phyloP scores from a whole-genome alignment of 1,140 invertebrate genomes.

The Drosophila rhopaloa region DNA sequence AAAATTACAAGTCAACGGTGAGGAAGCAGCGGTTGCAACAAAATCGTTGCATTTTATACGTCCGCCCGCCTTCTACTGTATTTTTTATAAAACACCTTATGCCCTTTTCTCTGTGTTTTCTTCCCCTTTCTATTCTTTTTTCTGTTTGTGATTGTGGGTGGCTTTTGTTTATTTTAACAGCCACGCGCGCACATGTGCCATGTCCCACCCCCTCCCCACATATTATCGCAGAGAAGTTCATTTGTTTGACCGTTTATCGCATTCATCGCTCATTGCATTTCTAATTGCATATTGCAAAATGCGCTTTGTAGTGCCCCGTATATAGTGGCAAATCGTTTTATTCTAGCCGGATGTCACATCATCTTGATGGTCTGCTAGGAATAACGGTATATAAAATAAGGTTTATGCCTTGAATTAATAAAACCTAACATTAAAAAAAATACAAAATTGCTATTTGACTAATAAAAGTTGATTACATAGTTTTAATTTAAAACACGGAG shows the following conservation, averaged over 20 bases:
- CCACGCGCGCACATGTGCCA: constrained; percentile 59
- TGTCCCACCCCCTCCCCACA: not conserved
- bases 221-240: constrained; percentile 6
- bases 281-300: constrained; percentile 55
- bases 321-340: constrained; percentile 19
- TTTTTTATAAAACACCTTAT: constrained; percentile 18
- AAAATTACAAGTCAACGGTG: not conserved
- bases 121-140: not conserved
- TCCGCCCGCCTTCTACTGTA: not conserved
- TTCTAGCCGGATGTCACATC: constrained; percentile 32
- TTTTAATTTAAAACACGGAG: too few species aligned
- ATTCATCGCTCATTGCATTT: constrained; percentile 55
- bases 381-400: not conserved
- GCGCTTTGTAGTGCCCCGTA: constrained; percentile 6
- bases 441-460: too few species aligned
- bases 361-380: constrained; percentile 8
- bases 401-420: not conserved
- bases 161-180: constrained; percentile 67
- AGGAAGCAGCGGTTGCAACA: not conserved
- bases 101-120: not conserved
- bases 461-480: too few species aligned
- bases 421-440: too few species aligned
- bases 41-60: constrained; percentile 34
- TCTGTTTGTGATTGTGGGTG: constrained; percentile 41
- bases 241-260: constrained; percentile 56